These are phyloP conservation scores for Potamilus streckersoni DNA, from an alignment of 1,140 invertebrate genomes.

Conservation along the genomic window DNA sequence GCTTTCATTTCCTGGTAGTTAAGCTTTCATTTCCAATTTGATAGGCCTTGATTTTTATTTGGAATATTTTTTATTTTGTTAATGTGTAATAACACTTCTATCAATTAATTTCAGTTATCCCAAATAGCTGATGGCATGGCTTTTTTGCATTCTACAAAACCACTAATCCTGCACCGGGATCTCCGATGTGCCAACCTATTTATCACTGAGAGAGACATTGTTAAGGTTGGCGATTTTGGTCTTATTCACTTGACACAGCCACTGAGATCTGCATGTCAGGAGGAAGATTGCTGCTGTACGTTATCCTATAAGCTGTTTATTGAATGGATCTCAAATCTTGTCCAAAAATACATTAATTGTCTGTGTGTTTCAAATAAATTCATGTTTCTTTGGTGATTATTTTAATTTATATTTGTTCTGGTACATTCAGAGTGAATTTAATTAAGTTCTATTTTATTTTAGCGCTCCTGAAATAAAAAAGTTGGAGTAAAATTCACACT, in stretches of 20 bases:
- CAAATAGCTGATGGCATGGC: conserved; percentile 82
- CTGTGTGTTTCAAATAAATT: not conserved
- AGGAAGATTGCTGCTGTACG: conserved; percentile 63
- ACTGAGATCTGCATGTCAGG: conserved; percentile 47
- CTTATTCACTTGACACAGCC: conserved; percentile 55
- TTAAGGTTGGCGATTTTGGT: conserved; percentile 61
- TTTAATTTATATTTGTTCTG: not conserved
- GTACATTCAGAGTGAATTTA: not conserved
- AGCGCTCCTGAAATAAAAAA: not conserved
- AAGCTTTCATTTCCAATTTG: no score
- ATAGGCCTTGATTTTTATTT: no score
- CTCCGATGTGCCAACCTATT: conserved; percentile 98
- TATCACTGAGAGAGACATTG: conserved; percentile 72
- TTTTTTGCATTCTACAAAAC: conserved; percentile 95
- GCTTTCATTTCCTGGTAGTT: no score
- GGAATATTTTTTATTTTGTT: no score
- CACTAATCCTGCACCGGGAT: conserved; percentile 94
- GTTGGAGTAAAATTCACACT: not conserved
- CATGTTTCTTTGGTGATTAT: not conserved
- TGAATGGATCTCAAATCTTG: not conserved
- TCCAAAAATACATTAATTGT: not conserved
- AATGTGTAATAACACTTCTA: not conserved
- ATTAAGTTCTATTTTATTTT: no score
- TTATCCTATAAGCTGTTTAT: conserved; percentile 6
- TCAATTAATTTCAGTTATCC: conserved; percentile 45